A percentile compares a stretch with the other conserved stretches of the same genome.
Conservation (phyloP, 2,888 invertebrate genomes). For the Cephus spinipes region DNA sequence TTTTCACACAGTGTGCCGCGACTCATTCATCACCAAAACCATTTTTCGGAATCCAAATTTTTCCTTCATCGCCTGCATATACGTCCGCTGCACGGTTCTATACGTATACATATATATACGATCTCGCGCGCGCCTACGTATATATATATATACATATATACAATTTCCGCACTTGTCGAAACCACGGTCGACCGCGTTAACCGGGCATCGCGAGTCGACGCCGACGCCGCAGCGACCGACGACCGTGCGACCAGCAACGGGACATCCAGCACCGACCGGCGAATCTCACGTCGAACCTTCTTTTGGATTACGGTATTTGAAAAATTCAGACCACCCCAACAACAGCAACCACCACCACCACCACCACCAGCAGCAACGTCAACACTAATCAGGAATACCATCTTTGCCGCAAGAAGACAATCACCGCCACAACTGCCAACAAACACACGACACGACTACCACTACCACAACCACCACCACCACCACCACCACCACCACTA, state of each 20-base stretch:
- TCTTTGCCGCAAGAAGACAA: not conserved
- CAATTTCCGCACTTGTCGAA: not conserved
- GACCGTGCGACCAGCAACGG: not conserved
- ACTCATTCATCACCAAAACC: conserved; percentile 22
- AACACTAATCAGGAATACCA: not conserved
- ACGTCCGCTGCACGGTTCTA: not conserved
- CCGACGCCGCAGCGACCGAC: conserved; percentile 1
- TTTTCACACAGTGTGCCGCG: conserved; percentile 30
- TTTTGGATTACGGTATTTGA: not conserved
- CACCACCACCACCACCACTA: not conserved
- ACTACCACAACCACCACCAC: not conserved
- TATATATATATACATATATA: conserved; percentile 1
- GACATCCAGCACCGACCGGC: not conserved
- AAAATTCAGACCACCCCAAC: not conserved
- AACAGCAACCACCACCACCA: not conserved
- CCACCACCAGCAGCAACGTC: not conserved
- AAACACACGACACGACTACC: not conserved
- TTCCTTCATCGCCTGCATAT: conserved; percentile 8
- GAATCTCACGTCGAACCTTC: not conserved
- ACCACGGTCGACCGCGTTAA: conserved; percentile 1
- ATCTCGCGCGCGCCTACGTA: not conserved
- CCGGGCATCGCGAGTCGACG: conserved; percentile 3
- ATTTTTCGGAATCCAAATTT: conserved; percentile 24
- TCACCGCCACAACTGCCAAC: not conserved
- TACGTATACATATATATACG: conserved; percentile 11